Evolutionary conservation across 1,140 invertebrate species (phyloP), one percentile per base, ranked within the genome.

Genomic region (Atta colombica): DNA sequence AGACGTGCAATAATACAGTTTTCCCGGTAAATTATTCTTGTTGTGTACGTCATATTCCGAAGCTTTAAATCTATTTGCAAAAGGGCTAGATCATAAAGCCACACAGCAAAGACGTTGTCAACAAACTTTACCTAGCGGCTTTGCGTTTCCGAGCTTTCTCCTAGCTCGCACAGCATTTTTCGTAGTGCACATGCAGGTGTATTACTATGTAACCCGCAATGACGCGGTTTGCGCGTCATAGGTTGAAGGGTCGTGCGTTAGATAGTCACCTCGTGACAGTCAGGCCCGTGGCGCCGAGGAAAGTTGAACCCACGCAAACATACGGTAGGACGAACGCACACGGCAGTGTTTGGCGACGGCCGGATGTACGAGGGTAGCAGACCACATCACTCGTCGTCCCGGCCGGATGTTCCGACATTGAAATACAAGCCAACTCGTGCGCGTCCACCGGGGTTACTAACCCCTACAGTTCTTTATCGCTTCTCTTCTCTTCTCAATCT

Each of bases 331-430:
- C 75, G 72, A 86, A 69, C 77, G 86, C 88, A 68, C 72, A 85
- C 85, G 78, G 77, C 72, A 45, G 18, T 91, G 90, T 91, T 90
- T 91, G 91, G 85, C 87, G 87, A 92, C 87, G 75, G 74, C 89
- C 89, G 90, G 90, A 91, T 90, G 77, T 86, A 88, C 87, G 89
- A 90, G 91, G 91, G 88, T 88, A 87, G 91, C 87, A 86, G 89
- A 92, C 91, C 91, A 92, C 91, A 92, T 92, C 91, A 92, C 91
- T 92, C 91, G 91, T 92, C 86, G 85, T 75, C 77, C 77, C 81
- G 39, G 71, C 81, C 88, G 91, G 88, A 90, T 87, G 87, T 77
- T 63, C 77, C 88, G 87, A 90, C 91, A 87, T 91, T 92, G 91
- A 92, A 91, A 91, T 91, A 91, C 90, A 90, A 87, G 87, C 86